A percentile compares a stretch with the other conserved stretches of the same genome.
These are phyloP conservation scores for Patiria pectinifera DNA, from an alignment of 53 echinoderm and acorn worm genomes.

Conservation along the genomic window DNA sequence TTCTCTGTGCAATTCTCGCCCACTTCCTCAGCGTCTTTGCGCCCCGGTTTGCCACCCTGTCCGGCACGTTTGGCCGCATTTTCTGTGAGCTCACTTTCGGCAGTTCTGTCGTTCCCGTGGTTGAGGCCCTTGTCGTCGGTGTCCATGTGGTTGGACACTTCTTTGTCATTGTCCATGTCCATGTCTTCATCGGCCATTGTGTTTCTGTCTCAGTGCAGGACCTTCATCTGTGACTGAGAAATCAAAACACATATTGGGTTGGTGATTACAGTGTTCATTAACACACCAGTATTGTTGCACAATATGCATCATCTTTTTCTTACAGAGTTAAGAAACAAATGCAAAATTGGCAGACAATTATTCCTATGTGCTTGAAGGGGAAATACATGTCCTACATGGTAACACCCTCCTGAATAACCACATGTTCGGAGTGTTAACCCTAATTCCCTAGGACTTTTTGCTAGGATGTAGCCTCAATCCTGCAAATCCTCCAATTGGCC, in stretches of 20 bases:
- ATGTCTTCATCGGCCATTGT: constrained; percentile 42
- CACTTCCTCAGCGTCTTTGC: neutral
- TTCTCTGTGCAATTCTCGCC: constrained; percentile 10
- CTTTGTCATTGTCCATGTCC: constrained; percentile 31
- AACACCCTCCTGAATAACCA: too few species aligned
- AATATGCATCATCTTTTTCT: too few species aligned
- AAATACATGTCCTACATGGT: too few species aligned
- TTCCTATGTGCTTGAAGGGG: too few species aligned
- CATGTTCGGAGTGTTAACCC: too few species aligned
- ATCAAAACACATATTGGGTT: neutral
- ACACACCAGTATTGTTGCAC: too few species aligned
- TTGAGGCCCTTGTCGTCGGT: constrained; percentile 12
- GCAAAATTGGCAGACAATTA: too few species aligned
- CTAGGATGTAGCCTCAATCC: too few species aligned
- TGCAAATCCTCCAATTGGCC: too few species aligned
- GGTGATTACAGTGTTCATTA: neutral
- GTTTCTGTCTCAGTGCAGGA: neutral
- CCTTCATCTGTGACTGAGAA: neutral
- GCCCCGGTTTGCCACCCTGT: neutral
- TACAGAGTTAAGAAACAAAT: too few species aligned
- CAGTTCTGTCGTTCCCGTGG: constrained; percentile 25
- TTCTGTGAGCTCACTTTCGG: neutral
- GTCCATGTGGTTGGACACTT: constrained; percentile 44
- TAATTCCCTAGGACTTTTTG: too few species aligned
- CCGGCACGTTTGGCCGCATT: neutral